Evolutionary conservation across 2,888 invertebrate species (phyloP).

Genomic region (Listrodromus nycthemerus): DNA sequence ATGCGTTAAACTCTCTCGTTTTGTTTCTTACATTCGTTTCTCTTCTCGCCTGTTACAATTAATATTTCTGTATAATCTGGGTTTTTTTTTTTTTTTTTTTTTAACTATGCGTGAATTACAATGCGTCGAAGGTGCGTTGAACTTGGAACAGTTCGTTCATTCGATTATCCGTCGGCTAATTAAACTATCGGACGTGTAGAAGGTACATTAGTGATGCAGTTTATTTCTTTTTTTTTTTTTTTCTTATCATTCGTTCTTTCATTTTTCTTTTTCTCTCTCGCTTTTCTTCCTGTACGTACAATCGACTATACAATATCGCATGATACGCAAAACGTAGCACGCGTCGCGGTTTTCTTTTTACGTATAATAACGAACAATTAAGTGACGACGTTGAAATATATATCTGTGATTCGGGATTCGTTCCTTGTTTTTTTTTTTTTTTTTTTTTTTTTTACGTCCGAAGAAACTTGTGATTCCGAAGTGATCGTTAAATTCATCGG

Average conservation of each 20-base stretch:
- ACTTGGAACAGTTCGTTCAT: slow-evolving; percentile 54
- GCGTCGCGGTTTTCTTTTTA: slow-evolving; percentile 35
- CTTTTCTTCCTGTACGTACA: slow-evolving; percentile 38
- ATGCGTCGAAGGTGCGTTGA: slow-evolving; percentile 27
- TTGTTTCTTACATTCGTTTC: not conserved
- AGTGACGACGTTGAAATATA: slow-evolving; percentile 56
- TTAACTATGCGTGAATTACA: slow-evolving; percentile 20
- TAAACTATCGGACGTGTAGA: slow-evolving; percentile 70
- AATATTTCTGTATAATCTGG: slow-evolving; percentile 20
- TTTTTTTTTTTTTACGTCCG: slow-evolving; percentile 3
- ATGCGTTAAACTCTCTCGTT: slow-evolving; percentile 43
- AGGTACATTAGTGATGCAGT: slow-evolving; percentile 73
- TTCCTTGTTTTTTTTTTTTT: not conserved
- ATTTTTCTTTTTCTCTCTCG: not conserved
- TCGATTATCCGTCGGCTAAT: slow-evolving; percentile 79
- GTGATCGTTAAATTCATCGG: slow-evolving; percentile 42
- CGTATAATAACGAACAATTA: slow-evolving; percentile 54
- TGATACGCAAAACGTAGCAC: slow-evolving; percentile 51
- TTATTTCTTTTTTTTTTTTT: slow-evolving; percentile 44
- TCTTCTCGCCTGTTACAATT: slow-evolving; percentile 22
- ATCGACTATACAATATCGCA: slow-evolving; percentile 54
- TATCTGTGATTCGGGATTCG: slow-evolving; percentile 47
- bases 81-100: slow-evolving; percentile 10
- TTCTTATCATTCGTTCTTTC: not conserved
- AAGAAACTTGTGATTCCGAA: slow-evolving; percentile 2